Evolutionary conservation across 1,140 invertebrate species (phyloP).

Genomic region (Drosophila setifemur): DNA sequence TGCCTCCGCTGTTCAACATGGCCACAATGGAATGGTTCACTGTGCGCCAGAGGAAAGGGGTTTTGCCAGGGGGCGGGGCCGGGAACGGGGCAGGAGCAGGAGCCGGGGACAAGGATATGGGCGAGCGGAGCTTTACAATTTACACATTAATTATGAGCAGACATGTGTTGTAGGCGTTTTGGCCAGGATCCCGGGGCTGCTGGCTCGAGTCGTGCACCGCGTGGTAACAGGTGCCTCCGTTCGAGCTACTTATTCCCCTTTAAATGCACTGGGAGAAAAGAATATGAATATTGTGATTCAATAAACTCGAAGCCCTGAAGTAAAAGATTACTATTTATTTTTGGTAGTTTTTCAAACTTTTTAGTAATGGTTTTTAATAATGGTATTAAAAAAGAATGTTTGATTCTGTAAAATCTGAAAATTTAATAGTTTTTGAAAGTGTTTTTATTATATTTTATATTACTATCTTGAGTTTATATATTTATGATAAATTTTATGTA

Average conservation of each 20-base stretch:
- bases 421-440: too few relatives aligned
- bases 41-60: background rate
- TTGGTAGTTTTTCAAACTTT: too few relatives aligned
- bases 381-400: too few relatives aligned
- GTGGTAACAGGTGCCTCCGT: conserved; percentile 69
- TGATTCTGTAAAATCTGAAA: too few relatives aligned
- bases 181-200: conserved; percentile 9
- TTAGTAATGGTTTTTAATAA: too few relatives aligned
- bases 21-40: conserved; percentile 49
- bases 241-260: conserved; percentile 23
- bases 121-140: conserved; percentile 74
- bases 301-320: too few relatives aligned
- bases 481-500: too few relatives aligned
- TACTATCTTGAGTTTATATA: too few relatives aligned
- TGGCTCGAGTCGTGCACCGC: conserved; percentile 30
- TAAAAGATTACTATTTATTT: too few relatives aligned
- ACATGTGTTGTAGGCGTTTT: conserved; percentile 75
- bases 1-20: conserved; percentile 50
- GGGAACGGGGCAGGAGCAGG: background rate
- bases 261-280: background rate
- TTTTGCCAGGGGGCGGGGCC: background rate
- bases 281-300: too few relatives aligned
- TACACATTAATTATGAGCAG: conserved; percentile 81
- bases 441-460: too few relatives aligned
- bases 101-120: conserved; percentile 10